Evolutionary conservation across 1,140 invertebrate species (phyloP), one percentile per base, ranked within the genome.

Genomic region (Cephus cinctus): DNA sequence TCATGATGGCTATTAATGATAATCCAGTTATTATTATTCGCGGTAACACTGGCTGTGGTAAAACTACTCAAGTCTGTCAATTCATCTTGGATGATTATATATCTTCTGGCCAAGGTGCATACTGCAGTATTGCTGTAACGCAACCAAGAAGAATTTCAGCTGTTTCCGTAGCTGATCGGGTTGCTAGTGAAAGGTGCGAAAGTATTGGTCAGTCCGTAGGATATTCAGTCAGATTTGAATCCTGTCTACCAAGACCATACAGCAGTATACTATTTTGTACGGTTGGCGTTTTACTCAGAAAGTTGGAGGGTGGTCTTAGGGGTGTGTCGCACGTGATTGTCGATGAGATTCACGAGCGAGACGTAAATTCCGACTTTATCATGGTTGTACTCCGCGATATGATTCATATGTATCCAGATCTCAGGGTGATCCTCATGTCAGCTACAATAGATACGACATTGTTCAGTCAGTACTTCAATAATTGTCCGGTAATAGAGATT

Each of bases 311-410:
- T 5, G 92, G 92, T 2, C 70, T 96, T 2, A 74, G 92, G 43
- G 92, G 92, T 1, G 87, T 96, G 6, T 93, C 90, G 4, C 93
- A 96, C 61, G 90, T 95, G 0, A 89, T 95, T 34, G 88, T 98
- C 19, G 97, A 99, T 76, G 97, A 99, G 81, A 94, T 98, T 51
- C 96, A 99, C 65, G 96, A 98, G 71, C 78, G 96, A 30, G 96
- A 98, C 72, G 90, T 96, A 0, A 97, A 98, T 71, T 93, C 90
- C 20, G 97, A 99, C 70, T 98, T 98, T 63, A 85, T 98, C 4
- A 82, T 99, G 75, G 94, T 97, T 32, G 84, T 97, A 0, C 76
- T 99, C 1, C 79, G 93, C 18, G 94, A 98, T 67, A 94, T 97
- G 85, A 83, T 98, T 1, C 86, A 89, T 47, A 86, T 86, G 0